phyloP scores from a whole-genome alignment of 2,797 vertebrate species.

The Epinephelus coioides region DNA sequence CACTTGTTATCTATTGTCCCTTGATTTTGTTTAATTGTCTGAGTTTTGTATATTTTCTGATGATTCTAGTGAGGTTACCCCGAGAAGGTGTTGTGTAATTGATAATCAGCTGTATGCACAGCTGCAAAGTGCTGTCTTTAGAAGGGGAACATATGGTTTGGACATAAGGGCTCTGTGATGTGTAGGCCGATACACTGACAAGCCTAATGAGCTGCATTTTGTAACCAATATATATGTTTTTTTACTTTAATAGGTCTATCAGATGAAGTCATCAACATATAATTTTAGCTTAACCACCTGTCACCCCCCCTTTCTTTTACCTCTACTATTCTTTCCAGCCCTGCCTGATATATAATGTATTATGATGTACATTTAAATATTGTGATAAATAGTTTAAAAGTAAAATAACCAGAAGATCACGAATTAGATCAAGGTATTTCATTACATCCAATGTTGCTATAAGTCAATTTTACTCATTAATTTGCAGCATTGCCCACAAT shows the following conservation, averaged over 20 bases:
- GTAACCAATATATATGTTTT: no score
- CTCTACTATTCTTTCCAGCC: not conserved
- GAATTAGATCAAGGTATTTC: conserved; percentile 1
- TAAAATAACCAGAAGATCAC: not conserved
- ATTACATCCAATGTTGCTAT: not conserved
- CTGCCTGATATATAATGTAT: not conserved
- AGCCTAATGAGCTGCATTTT: not conserved
- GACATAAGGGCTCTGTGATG: not conserved
- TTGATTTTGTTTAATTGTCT: no score
- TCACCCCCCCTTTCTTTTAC: no score
- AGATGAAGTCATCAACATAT: no score
- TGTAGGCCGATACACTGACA: no score
- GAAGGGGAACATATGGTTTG: not conserved
- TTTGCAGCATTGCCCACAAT: not conserved
- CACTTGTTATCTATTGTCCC: no score
- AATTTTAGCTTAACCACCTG: no score
- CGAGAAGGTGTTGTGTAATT: not conserved
- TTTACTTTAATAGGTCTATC: no score
- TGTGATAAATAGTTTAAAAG: not conserved
- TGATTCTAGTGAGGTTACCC: no score
- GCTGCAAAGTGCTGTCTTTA: not conserved
- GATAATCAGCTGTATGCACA: no score
- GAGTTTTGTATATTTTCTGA: no score
- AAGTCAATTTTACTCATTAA: conserved; percentile 2
- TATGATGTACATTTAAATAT: not conserved